Base-by-base conservation (phyloP, 2,113 vertebrate species). In the Rhinogobius similis region DNA sequence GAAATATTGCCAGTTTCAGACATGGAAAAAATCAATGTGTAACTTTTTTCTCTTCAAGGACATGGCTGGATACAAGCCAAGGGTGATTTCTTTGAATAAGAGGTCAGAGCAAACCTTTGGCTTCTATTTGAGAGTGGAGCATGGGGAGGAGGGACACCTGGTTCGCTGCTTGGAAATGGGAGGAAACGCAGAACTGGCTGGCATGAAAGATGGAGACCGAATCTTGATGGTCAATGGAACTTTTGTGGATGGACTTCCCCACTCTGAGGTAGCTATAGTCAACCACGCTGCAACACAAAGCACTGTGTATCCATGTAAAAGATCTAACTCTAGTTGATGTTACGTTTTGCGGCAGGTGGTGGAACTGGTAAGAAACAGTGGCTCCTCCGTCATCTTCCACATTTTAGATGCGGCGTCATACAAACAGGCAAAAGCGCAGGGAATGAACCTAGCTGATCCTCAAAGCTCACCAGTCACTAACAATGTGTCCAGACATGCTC, bases 201-300 rank as follows among this genome's bases (percentile, higher is more conserved):
- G 98, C 14, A 90, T 99, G 66, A 95, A 75, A 87, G 96, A 99
- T 1, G 97, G 96, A 53, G 98, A 99, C 84, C 92, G 96, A 52
- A 81, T 99, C 53, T 88, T 99, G 39, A 85, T 93, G 71, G 94
- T 99, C 67, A 97, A 98, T 0, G 93, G 94, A 0, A 81, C 82
- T 39, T 97, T 95, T 53, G 95, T 97, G 63, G 96, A 99, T 81
- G 91, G 79, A 62, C 62, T 95, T 44, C 84, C 95, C 0, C 98
- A 99, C 10, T 44, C 68, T n/a, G 88, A 95, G 94, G 98, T 98
- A 81, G 0, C 46, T 50, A 24, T 29, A 68, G 39, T 68, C 72
- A 16, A 46, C 29, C 65, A 29, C 26, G 48, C 29, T 13, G 13
- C 43, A 75, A 58, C 69, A 10, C 61, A 64, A 61, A 59, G 20